Evolutionary conservation across 2,797 vertebrate genomes (phyloP), one percentile per base, ranked within the genome.

Genomic region (Ptychobarbus kaznakovi): DNA sequence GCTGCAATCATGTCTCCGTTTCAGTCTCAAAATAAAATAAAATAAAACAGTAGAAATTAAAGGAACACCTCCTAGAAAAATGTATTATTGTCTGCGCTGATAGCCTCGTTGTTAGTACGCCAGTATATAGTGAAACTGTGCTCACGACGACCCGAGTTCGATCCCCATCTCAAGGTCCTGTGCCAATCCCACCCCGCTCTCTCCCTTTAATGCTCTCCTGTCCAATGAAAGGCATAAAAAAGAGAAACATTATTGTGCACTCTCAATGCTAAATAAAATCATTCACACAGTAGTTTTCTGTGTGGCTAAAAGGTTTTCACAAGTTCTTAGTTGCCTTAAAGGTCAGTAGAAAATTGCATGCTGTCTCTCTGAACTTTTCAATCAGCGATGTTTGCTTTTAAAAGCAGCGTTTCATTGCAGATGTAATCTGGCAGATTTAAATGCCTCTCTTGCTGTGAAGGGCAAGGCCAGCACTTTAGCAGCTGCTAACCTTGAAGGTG

Each of bases 351-450:
- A 61, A 78, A 78, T 63, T 44, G 38, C 76, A 61, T 42, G 75
- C 53, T 16, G 51, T 78, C 13, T 42, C 76, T 61, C 53, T 44
- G 56, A 78, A 28, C 38, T 63, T 18, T 78, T 78, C 53, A 78
- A 28, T 78, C 38, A 28, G 80, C 22, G 35, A 73, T 32, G n/a
- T 12, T 75, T 86, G 40, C 78, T 73, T 85, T 75, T 86, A 40
- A 74, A 58, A 58, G 32, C 77, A 63, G 44, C 28, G 46, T 53
- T 73, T 82, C 79, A 86, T 68, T 69, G 44, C 73, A 38, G 46
- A 77, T 18, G 25, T 80, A 73, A 79, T 11, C 77, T 49, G 85
- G 69, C 20, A 44, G 82, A 84, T 89, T 42, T 78, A 25, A 61
- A 77, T 77, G 75, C 42, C 22, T 76, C 32, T 78, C 76, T 44